These are phyloP conservation scores for Ophion ellenae DNA, from an alignment of 2,888 invertebrate species.

Conservation along the genomic window DNA sequence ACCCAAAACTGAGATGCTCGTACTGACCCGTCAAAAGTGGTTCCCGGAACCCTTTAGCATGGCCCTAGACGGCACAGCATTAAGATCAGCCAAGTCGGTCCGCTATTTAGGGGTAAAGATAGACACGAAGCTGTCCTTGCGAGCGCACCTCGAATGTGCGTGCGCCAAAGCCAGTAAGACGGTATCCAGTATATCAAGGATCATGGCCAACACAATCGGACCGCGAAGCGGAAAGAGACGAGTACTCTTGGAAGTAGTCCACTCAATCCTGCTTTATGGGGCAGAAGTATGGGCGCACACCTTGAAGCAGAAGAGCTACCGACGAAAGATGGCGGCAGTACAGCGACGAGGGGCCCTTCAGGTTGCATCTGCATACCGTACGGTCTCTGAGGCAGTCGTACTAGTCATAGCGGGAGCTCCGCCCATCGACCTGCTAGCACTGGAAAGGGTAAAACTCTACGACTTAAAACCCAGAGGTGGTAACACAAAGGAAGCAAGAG, in stretches of 20 bases:
- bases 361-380: constrained; percentile 63
- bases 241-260: not conserved
- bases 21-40: constrained; percentile 41
- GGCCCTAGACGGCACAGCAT: constrained; percentile 2
- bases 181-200: constrained; percentile 9
- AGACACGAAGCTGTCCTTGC: constrained; percentile 32
- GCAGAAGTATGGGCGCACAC: not conserved
- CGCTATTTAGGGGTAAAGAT: not conserved
- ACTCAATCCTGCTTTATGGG: not conserved
- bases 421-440: constrained; percentile 67
- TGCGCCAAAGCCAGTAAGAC: constrained; percentile 17
- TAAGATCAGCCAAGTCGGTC: not conserved
- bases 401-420: constrained; percentile 65
- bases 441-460: constrained; percentile 45
- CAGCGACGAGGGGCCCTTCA: constrained; percentile 67
- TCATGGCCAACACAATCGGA: constrained; percentile 7
- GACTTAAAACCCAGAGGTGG: not conserved
- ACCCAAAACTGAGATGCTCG: constrained; percentile 41
- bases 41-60: constrained; percentile 38
- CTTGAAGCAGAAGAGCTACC: constrained; percentile 54
- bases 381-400: constrained; percentile 68
- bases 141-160: constrained; percentile 9
- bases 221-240: not conserved
- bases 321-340: constrained; percentile 53
- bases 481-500: not conserved